These are phyloP conservation scores for Drosophila sulfurigaster DNA, from an alignment of 1,140 invertebrate genomes.

Conservation along the genomic window DNA sequence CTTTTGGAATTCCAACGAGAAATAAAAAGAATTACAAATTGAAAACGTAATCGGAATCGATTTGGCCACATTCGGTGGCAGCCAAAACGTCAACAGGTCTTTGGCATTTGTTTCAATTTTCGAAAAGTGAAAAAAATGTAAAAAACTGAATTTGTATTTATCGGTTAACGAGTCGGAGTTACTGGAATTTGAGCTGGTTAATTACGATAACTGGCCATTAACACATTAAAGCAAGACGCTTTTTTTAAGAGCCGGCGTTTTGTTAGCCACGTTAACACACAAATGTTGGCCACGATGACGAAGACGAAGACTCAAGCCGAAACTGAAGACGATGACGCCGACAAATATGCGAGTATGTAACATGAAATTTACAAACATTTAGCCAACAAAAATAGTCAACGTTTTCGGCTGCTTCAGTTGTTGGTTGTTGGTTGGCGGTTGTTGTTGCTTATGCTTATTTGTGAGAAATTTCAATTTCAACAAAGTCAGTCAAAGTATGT, in stretches of 20 bases:
- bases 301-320: neutral
- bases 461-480: conserved; percentile 53
- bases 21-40: conserved; percentile 36
- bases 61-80: conserved; percentile 25
- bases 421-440: neutral
- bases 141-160: conserved; percentile 11
- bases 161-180: conserved; percentile 16
- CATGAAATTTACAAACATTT: conserved; percentile 32
- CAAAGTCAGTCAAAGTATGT: conserved; percentile 16
- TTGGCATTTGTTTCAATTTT: conserved; percentile 23
- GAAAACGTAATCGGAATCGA: conserved; percentile 18
- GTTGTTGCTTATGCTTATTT: conserved; percentile 42
- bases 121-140: neutral
- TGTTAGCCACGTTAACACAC: conserved; percentile 12
- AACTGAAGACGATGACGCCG: conserved; percentile 31
- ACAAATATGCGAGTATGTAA: conserved; percentile 33
- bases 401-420: neutral
- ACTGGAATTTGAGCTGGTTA: conserved; percentile 42
- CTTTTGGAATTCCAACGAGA: conserved; percentile 32
- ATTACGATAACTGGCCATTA: conserved; percentile 45
- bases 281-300: conserved; percentile 7
- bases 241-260: conserved; percentile 20
- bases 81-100: conserved; percentile 33
- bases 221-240: conserved; percentile 17
- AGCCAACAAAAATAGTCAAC: conserved; percentile 19